Evolutionary conservation across 2,113 vertebrate genomes (phyloP).

Genomic region (Symphodus melops): DNA sequence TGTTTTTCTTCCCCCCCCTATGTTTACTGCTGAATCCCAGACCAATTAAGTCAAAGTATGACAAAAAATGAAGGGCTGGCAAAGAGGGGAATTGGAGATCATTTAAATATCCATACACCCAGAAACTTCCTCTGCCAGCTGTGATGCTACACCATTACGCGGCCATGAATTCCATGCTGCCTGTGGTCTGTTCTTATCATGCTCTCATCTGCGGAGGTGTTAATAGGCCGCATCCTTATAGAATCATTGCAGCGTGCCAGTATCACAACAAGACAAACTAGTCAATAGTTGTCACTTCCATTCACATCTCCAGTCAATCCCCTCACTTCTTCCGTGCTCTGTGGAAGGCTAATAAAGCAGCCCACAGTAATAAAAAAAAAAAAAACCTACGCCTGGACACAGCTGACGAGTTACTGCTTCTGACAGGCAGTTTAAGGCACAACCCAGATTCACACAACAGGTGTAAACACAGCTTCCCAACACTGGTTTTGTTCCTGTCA

Average conservation of each 20-base stretch:
- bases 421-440: conserved; percentile 51
- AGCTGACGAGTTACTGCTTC: conserved; percentile 38
- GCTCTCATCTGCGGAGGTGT: conserved; percentile 41
- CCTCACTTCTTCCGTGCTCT: conserved; percentile 31
- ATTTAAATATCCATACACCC: conserved; percentile 7
- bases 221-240: conserved; percentile 41
- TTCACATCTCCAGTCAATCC: conserved; percentile 54
- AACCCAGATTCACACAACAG: conserved; percentile 36
- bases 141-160: neutral
- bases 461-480: conserved; percentile 24
- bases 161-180: conserved; percentile 16
- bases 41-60: conserved; percentile 75
- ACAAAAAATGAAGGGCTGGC: conserved; percentile 42
- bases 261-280: conserved; percentile 45
- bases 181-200: conserved; percentile 48
- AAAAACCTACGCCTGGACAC: conserved; percentile 30
- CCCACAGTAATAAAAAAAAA: conserved; percentile 66
- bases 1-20: neutral
- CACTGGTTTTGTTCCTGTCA: conserved; percentile 47
- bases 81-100: conserved; percentile 27
- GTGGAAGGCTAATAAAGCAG: conserved; percentile 66
- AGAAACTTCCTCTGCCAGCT: neutral
- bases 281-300: conserved; percentile 65
- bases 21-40: conserved; percentile 52
- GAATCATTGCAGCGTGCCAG: conserved; percentile 42